Evolutionary conservation across 2,113 vertebrate species (phyloP), one percentile per base, ranked within the genome.

Genomic region (Pardalotus punctatus): DNA sequence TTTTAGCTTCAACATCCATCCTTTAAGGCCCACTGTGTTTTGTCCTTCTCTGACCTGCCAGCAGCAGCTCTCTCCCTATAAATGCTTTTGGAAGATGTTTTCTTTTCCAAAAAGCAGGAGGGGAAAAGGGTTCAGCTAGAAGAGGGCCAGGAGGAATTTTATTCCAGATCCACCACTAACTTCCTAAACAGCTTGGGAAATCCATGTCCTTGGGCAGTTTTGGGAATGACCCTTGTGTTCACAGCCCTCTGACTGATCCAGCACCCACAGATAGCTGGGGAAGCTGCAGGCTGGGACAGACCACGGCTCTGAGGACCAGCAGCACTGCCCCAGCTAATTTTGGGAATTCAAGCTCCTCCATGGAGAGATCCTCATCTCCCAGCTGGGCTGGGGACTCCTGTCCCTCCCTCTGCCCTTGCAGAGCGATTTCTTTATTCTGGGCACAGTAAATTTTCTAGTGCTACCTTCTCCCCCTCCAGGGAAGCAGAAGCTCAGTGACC

Each of bases 401-500:
- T 28, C 29, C 29, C 77, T 92, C 31, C 20, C 51, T 40, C 62
- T 27, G 56, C 43, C 36, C 60, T 28, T 22, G n/a, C 47, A 86
- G 58, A 90, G 38, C 4, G 24, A 81, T 86, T 88, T 78, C 88
- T 81, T 86, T 86, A 42, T 81, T 64, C 58, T 78, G 47, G 67
- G 29, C 72, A 93, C 73, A 76, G 18, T 8, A 29, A 29, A 69
- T 2, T 77, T 47, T 78, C 27, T 60, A 62, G 12, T 36, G 47
- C 22, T 31, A 10, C 12, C 23, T 65, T 48, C 40, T 12, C 0
- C 4, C 12, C 11, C 18, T 61, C 33, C 35, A 66, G 22, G 40
- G 53, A 64, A 38, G 65, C 22, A 45, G 57, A 69, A 25, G 18
- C 19, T 85, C 71, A 66, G 50, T 6, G 65, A 90, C 28, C 65